Evolutionary conservation across 2,113 vertebrate species (phyloP).

Genomic region (Microtus ochrogaster): DNA sequence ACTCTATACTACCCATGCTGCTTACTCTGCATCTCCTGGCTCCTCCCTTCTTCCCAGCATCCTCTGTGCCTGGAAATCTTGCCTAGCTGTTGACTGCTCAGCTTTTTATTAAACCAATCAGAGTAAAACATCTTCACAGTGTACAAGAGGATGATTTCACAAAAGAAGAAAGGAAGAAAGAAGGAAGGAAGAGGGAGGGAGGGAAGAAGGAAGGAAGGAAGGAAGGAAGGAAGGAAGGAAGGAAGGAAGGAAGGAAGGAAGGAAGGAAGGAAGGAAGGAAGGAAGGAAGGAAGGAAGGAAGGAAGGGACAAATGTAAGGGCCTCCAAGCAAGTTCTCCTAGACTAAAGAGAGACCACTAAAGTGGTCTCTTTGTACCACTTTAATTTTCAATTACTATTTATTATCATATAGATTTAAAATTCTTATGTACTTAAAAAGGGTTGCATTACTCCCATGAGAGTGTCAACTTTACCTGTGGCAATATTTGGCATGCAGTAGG

Average conservation of each 20-base stretch:
- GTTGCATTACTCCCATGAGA: not conserved
- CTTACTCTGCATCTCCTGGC: not conserved
- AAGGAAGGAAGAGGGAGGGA: too few relatives aligned
- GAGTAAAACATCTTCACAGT: not conserved
- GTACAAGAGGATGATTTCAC: not conserved
- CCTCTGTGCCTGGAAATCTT: not conserved
- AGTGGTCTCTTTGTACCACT: not conserved
- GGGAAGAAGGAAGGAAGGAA: too few relatives aligned
- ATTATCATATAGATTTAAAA: not conserved
- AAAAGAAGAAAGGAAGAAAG: not conserved
- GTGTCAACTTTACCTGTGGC: not conserved
- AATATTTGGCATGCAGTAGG: not conserved
- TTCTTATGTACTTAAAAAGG: not conserved
- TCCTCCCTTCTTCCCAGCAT: not conserved
- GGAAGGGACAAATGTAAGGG: not conserved
- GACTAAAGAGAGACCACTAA: too few relatives aligned
- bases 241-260: too few relatives aligned
- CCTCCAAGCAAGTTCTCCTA: not conserved
- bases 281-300: rapidly evolving
- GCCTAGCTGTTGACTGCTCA: not conserved
- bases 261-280: rapidly evolving
- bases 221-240: not conserved
- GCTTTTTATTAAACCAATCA: not conserved
- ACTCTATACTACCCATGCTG: not conserved
- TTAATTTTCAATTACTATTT: not conserved